phyloP scores from a whole-genome alignment of 92 coral and sea anemone species.

The Bergia sp. region DNA sequence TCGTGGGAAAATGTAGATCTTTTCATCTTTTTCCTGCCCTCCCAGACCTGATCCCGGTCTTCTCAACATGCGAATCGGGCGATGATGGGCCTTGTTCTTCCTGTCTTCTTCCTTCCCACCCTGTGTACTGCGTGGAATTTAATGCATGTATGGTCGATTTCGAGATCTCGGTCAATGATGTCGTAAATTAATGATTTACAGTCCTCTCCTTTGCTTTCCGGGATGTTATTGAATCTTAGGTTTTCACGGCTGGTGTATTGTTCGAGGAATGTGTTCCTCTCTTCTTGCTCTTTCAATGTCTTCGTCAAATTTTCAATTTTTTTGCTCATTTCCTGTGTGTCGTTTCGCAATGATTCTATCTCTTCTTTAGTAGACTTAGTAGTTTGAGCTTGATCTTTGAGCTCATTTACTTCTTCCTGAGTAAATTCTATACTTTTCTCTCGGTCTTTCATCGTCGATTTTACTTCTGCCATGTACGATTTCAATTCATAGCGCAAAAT shows the following conservation, averaged over 20 bases:
- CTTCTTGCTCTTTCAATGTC: not conserved
- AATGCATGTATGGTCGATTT: not conserved
- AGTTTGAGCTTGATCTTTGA: too few relatives aligned
- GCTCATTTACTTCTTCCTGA: too few relatives aligned
- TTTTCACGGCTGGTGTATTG: not conserved
- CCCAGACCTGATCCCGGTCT: not conserved
- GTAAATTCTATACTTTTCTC: too few relatives aligned
- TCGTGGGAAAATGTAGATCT: not conserved
- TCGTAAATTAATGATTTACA: not conserved
- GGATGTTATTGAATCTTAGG: not conserved
- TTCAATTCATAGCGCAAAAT: too few relatives aligned
- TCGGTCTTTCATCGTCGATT: too few relatives aligned
- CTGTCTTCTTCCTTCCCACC: not conserved
- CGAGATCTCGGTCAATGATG: not conserved
- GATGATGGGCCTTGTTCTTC: not conserved
- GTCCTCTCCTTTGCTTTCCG: not conserved
- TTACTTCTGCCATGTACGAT: too few relatives aligned
- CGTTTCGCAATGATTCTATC: too few relatives aligned
- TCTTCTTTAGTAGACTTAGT: too few relatives aligned
- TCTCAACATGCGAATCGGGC: not conserved
- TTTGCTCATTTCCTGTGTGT: not conserved
- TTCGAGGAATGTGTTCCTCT: too few relatives aligned
- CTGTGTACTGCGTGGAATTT: not conserved
- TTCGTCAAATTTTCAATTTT: not conserved
- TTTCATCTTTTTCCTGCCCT: not conserved